phyloP scores from a whole-genome alignment of 1,140 invertebrate species.

The Nasonia longicornis region DNA sequence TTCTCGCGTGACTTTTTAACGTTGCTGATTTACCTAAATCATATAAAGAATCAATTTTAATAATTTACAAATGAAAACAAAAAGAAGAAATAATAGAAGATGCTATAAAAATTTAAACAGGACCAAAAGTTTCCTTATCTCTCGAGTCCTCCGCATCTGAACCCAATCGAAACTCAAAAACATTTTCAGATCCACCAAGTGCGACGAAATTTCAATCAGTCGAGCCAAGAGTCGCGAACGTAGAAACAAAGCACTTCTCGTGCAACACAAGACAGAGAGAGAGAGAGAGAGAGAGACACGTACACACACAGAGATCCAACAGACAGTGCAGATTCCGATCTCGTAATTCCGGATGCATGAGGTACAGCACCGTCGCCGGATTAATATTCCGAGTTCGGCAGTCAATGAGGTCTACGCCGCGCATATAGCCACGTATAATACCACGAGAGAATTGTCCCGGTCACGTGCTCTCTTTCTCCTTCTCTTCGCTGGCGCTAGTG shows the following conservation, averaged over 20 bases:
- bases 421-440: neutral
- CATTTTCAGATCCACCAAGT: neutral
- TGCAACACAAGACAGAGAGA: neutral
- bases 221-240: neutral
- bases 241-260: neutral
- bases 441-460: constrained; percentile 24
- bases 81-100: too few species aligned
- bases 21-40: too few species aligned
- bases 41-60: too few species aligned
- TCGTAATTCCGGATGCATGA: constrained; percentile 21
- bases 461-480: constrained; percentile 28
- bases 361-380: neutral
- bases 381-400: constrained; percentile 33
- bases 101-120: too few species aligned
- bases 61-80: too few species aligned
- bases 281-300: neutral
- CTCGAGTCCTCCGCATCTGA: neutral
- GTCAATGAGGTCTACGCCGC: constrained; percentile 22
- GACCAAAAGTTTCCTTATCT: neutral
- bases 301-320: neutral
- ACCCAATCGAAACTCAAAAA: neutral
- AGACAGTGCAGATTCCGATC: neutral
- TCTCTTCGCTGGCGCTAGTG: neutral
- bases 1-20: too few species aligned
- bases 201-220: constrained; percentile 10